Evolutionary conservation across 2,888 invertebrate genomes (phyloP).

Genomic region (Leucoma salicis): DNA sequence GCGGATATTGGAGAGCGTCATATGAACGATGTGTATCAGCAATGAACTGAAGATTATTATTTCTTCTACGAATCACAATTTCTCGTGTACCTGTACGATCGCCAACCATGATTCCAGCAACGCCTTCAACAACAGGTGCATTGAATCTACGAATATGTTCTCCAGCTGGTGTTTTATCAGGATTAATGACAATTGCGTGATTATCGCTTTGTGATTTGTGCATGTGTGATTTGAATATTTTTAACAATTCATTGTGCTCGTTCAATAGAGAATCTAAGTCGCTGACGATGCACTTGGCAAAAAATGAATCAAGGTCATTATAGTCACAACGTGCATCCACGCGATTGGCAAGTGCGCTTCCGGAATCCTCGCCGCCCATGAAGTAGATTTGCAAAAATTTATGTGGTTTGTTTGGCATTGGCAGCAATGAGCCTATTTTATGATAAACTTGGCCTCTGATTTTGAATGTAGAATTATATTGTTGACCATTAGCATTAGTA

Average conservation of each 20-base stretch:
- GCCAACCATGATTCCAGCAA: conserved; percentile 22
- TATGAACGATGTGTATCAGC: conserved; percentile 12
- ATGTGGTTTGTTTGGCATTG: conserved; percentile 22
- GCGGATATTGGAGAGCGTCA: too few species aligned
- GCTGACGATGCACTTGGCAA: conserved; percentile 28
- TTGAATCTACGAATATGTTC: conserved; percentile 47
- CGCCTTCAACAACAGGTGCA: conserved; percentile 35
- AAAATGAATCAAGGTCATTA: conserved; percentile 26
- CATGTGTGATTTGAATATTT: conserved; percentile 1
- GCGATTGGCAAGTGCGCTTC: conserved; percentile 20
- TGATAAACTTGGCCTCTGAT: conserved; percentile 28
- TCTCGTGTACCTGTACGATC: conserved; percentile 6
- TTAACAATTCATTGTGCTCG: conserved; percentile 9
- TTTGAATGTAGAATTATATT: conserved; percentile 17
- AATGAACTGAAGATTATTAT: conserved; percentile 1
- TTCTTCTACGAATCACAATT: conserved; percentile 1
- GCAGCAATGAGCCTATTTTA: conserved; percentile 15
- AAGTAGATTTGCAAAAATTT: conserved; percentile 21
- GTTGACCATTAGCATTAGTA: conserved; percentile 7
- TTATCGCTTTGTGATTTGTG: conserved; percentile 15
- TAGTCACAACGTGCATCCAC: conserved; percentile 28
- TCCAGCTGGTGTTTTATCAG: conserved; percentile 12
- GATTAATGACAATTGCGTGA: conserved; percentile 15
- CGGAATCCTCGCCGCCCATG: conserved; percentile 10
- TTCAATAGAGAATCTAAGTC: conserved; percentile 2